phyloP scores from a whole-genome alignment of 2,113 vertebrate species.

The Gopherus flavomarginatus region DNA sequence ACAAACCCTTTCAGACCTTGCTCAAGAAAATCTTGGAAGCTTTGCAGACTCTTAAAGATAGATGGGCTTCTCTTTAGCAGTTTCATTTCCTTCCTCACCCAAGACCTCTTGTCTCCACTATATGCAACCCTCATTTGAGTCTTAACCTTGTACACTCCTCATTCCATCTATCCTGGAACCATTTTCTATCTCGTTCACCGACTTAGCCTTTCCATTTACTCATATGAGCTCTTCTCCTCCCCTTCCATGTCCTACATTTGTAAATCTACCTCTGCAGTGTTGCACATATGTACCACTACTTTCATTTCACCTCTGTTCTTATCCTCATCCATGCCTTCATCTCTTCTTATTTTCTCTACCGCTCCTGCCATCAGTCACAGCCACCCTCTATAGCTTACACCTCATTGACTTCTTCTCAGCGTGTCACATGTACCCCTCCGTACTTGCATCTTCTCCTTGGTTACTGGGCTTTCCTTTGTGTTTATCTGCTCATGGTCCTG shows the following conservation, averaged over 20 bases:
- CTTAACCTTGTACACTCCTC: not conserved
- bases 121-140: not conserved
- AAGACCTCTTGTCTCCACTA: not conserved
- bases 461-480: not conserved
- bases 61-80: not conserved
- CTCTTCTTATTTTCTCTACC: not conserved
- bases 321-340: not conserved
- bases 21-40: not conserved
- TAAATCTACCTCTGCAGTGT: not conserved
- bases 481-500: not conserved
- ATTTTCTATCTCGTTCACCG: not conserved
- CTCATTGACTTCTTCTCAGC: not conserved
- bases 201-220: not conserved
- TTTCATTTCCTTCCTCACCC: not conserved
- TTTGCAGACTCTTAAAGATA: rapidly evolving
- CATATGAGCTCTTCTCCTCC: not conserved
- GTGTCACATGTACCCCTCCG: not conserved
- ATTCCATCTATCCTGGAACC: rapidly evolving
- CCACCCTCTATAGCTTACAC: not conserved
- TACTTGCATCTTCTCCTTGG: not conserved
- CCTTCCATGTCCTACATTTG: not conserved
- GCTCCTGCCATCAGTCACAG: not conserved
- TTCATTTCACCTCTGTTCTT: not conserved
- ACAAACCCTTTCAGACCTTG: not conserved
- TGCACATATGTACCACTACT: not conserved